phyloP scores from a whole-genome alignment of 2,888 invertebrate genomes.

The Cacoxenus indagator region DNA sequence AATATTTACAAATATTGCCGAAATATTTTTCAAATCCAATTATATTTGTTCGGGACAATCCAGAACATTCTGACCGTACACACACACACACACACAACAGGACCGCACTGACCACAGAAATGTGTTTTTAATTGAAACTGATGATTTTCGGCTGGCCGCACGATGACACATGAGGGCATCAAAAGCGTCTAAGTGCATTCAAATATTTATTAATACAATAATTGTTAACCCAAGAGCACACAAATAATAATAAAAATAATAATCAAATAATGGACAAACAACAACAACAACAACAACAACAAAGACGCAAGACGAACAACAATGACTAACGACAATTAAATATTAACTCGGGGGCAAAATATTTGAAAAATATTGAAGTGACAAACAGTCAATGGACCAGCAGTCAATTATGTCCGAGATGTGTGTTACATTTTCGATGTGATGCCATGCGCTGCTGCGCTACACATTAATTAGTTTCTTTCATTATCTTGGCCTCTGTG shows the following conservation, averaged over 20 bases:
- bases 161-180: background rate
- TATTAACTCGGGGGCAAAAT: slow-evolving; percentile 46
- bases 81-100: background rate
- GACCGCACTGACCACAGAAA: slow-evolving; percentile 54
- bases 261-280: background rate
- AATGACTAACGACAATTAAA: slow-evolving; percentile 30
- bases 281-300: slow-evolving; percentile 49
- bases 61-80: background rate
- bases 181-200: slow-evolving; percentile 49
- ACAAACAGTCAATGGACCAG: slow-evolving; percentile 41
- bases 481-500: slow-evolving; percentile 71
- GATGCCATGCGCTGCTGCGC: slow-evolving; percentile 16
- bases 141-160: no score
- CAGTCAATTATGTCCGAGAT: slow-evolving; percentile 21
- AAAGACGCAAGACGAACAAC: slow-evolving; percentile 32
- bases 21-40: background rate
- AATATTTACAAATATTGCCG: background rate
- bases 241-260: slow-evolving; percentile 45
- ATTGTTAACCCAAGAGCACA: slow-evolving; percentile 46
- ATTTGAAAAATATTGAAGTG: slow-evolving; percentile 56
- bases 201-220: slow-evolving; percentile 61
- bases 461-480: slow-evolving; percentile 70
- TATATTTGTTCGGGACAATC: slow-evolving; percentile 8
- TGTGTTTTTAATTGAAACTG: slow-evolving; percentile 59
- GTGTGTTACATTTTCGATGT: slow-evolving; percentile 27